phyloP scores from a whole-genome alignment of 2,797 vertebrate genomes.

The Meda fulgida region DNA sequence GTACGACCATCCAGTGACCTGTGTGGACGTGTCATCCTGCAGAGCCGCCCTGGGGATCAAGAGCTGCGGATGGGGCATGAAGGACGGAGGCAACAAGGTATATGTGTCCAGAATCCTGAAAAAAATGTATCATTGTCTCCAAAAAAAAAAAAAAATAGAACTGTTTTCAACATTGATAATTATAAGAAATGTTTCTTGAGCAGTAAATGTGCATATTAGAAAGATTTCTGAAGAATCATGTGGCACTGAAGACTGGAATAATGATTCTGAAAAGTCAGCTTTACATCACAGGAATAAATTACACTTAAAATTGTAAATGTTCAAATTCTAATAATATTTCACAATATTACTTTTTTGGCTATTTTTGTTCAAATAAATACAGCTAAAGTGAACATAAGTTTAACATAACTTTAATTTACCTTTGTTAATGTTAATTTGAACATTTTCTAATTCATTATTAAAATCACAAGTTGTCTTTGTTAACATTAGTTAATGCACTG shows the following conservation, averaged over 20 bases:
- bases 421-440: no score
- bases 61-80: conserved; percentile 88
- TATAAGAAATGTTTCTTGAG: background rate
- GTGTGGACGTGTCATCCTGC: conserved; percentile 84
- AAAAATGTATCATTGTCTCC: conserved; percentile 53
- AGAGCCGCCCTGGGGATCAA: conserved; percentile 88
- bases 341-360: no score
- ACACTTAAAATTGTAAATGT: background rate
- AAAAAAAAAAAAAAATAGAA: background rate
- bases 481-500: no score
- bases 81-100: conserved; percentile 93
- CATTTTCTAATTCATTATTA: no score
- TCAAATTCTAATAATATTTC: no score
- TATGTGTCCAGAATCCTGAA: background rate
- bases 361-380: no score
- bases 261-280: conserved; percentile 29
- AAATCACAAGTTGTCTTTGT: no score
- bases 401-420: no score
- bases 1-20: conserved; percentile 91
- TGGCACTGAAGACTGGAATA: background rate
- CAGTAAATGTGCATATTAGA: background rate
- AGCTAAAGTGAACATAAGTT: no score
- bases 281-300: background rate
- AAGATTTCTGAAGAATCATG: background rate
- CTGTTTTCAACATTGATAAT: background rate